Evolutionary conservation across 2,113 vertebrate species (phyloP).

Genomic region (Sander lucioperca): DNA sequence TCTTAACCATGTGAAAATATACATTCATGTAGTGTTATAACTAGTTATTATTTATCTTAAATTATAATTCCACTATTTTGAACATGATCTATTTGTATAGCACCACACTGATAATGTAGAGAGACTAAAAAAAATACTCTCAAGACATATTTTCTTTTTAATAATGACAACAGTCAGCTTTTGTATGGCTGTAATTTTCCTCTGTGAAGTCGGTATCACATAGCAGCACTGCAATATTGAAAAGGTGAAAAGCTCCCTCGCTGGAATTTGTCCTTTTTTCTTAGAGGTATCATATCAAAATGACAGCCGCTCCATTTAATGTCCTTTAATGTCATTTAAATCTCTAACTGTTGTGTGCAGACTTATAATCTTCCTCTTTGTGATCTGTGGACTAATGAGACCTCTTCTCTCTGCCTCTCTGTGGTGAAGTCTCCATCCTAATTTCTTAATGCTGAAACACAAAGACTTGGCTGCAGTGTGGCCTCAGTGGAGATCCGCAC

Average conservation of each 20-base stretch:
- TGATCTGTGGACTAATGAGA: conserved; percentile 78
- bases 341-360: conserved; percentile 80
- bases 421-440: conserved; percentile 87
- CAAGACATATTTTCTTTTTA: conserved; percentile 24
- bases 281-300: conserved; percentile 75
- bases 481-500: conserved; percentile 91
- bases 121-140: background rate
- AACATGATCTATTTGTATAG: background rate
- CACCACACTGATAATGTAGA: background rate
- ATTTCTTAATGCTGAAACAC: conserved; percentile 96
- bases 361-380: conserved; percentile 77
- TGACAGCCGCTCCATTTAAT: conserved; percentile 66
- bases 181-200: conserved; percentile 27
- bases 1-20: background rate
- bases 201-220: conserved; percentile 48
- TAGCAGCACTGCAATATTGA: conserved; percentile 34
- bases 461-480: conserved; percentile 94
- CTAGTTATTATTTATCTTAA: conserved; percentile 9
- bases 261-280: conserved; percentile 52
- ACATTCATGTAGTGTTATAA: background rate
- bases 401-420: conserved; percentile 84
- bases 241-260: conserved; percentile 54
- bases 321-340: conserved; percentile 78
- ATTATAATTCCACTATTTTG: conserved; percentile 11
- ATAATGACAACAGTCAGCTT: conserved; percentile 20